phyloP scores from a whole-genome alignment of 2,797 vertebrate genomes.

The Pelochelys cantorii region DNA sequence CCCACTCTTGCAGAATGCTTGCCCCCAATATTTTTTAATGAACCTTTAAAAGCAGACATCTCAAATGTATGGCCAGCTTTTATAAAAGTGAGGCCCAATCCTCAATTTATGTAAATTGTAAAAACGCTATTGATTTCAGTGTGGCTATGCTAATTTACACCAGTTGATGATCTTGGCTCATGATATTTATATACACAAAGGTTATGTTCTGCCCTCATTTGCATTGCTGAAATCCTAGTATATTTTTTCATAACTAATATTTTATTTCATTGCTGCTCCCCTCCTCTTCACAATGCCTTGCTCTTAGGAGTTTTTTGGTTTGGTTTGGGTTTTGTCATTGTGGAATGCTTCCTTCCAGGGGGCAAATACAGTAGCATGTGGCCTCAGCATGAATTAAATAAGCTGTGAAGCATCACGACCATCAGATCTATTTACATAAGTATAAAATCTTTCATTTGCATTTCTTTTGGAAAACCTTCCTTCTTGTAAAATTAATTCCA shows the following conservation, averaged over 20 bases:
- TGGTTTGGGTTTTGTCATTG: not conserved
- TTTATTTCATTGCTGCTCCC: not conserved
- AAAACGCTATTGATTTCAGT: not conserved
- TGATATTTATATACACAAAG: not conserved
- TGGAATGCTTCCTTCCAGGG: not conserved
- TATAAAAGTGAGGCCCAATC: not conserved
- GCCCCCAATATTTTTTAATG: not conserved
- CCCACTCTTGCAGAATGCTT: not conserved
- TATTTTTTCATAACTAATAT: not conserved
- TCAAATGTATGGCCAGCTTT: not conserved
- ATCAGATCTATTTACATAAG: not conserved
- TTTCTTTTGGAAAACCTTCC: constrained; percentile 23
- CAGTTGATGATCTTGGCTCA: not conserved
- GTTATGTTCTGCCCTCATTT: not conserved
- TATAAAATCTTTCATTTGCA: constrained; percentile 8
- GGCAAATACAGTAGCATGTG: not conserved
- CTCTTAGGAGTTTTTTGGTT: not conserved
- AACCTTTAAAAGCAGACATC: not conserved
- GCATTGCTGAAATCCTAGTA: not conserved
- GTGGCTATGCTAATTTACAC: not conserved
- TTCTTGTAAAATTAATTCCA: constrained; percentile 38
- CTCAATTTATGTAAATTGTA: not conserved
- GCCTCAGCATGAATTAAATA: constrained; percentile 5
- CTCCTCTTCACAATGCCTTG: not conserved
- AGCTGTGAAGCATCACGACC: not conserved